A percentile compares a stretch with the other conserved stretches of the same genome.
These are phyloP conservation scores for Chloroclysta siterata DNA, from an alignment of 2,888 invertebrate genomes.

Conservation along the genomic window DNA sequence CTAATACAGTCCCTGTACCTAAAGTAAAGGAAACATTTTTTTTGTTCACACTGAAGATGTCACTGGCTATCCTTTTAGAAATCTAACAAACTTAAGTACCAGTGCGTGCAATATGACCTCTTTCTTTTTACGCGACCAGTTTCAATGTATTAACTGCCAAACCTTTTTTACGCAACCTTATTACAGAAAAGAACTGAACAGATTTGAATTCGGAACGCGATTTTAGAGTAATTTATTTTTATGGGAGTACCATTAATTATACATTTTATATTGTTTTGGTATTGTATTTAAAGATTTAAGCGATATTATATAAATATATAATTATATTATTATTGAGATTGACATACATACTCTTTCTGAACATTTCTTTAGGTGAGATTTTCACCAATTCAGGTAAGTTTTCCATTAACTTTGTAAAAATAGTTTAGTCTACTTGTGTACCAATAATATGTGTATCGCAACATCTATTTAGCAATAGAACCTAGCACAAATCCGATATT, in stretches of 20 bases:
- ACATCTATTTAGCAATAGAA: conserved; percentile 29
- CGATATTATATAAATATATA: no score
- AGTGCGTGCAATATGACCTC: neutral
- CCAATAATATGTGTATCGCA: conserved; percentile 16
- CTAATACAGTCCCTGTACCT: no score
- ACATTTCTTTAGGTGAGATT: neutral
- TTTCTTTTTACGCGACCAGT: neutral
- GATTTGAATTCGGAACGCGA: no score
- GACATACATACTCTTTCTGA: neutral
- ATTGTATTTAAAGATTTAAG: no score
- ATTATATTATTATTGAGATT: neutral
- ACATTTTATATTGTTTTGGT: no score
- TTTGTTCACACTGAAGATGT: neutral
- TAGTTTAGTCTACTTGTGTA: conserved; percentile 8
- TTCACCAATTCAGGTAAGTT: neutral
- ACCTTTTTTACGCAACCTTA: neutral
- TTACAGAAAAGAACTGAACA: no score
- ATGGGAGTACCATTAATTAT: no score
- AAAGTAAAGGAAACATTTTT: neutral
- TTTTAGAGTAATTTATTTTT: no score
- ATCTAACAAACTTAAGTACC: neutral
- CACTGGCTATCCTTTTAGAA: neutral
- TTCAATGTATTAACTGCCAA: neutral
- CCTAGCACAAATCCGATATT: conserved; percentile 29
- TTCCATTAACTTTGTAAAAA: conserved; percentile 2